Conservation (phyloP, 2,888 invertebrate species). For the Phyllotreta cruciferae region DNA sequence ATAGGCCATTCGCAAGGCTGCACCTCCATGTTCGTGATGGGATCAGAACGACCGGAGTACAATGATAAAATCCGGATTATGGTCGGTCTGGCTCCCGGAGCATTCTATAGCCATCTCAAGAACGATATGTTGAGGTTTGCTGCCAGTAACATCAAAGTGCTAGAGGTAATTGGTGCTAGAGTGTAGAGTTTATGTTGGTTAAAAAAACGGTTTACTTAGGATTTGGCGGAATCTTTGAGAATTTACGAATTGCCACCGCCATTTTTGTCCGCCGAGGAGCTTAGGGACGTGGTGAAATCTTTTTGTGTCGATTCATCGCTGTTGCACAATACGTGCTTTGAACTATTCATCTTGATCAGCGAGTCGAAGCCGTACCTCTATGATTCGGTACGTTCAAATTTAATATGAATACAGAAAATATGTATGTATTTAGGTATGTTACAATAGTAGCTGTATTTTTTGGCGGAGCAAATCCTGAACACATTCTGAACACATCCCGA, state of each 20-base stretch:
- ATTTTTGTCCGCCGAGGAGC: slow-evolving; percentile 2
- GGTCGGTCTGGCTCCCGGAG: slow-evolving; percentile 73
- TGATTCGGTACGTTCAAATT: slow-evolving; percentile 7
- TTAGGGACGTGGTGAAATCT: background rate
- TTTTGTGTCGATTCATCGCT: background rate
- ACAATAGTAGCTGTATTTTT: background rate
- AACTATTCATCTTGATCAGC: background rate
- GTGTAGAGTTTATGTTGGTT: no score
- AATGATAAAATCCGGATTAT: slow-evolving; percentile 70
- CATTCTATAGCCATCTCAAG: background rate
- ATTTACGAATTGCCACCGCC: slow-evolving; percentile 38
- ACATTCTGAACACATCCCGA: no score
- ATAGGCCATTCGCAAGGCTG: slow-evolving; percentile 83
- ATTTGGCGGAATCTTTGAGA: slow-evolving; percentile 30
- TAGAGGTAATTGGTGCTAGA: no score
- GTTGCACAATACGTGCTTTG: background rate
- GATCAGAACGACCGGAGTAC: slow-evolving; percentile 69
- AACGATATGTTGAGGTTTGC: no score
- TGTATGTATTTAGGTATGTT: no score
- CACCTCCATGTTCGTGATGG: slow-evolving; percentile 71
- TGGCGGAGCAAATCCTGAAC: no score
- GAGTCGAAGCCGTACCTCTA: background rate
- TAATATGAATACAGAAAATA: background rate
- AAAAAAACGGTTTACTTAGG: slow-evolving; percentile 29
- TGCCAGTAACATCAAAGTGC: no score